Evolutionary conservation across 2,888 invertebrate genomes (phyloP), one percentile per base, ranked within the genome.

Genomic region (Patella pellucida): DNA sequence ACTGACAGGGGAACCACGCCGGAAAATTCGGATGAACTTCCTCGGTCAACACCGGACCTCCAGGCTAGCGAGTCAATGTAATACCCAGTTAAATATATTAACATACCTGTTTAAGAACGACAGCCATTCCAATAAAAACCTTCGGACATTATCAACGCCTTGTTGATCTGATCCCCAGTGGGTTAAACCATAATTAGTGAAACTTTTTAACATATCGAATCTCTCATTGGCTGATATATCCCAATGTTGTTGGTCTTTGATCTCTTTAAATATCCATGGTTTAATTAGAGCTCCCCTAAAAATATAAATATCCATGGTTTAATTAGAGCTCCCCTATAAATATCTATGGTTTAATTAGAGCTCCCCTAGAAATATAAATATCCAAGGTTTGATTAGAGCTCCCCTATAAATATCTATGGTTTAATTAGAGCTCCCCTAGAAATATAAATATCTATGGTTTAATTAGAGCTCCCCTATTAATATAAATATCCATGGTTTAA

Each of bases 261-360:
- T 97, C 93, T 99, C 99, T 72, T 95, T 96, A 89, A 99, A 99
- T 83, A 99, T 94, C 99, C 99, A 99, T 0, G 99, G 99, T 90
- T 99, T 99, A 78, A 99, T 96, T 23, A 99, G 92, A 1, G 98
- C 99, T 74, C 99, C 99, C 76, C 99, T 94, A 81, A 19, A 81
- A 74, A 70, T 69, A 41, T 27, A 27, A 27, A 27, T 27, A 27
- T 27, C 27, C 27, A 27, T 27, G 27, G 27, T 27, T 27, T 27
- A 27, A 27, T 27, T 27, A 27, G 92, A 1, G 98, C 99, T 74
- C 99, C 99, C 76, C 99, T 94, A 81, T 23, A 81, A 74, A 70
- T 69, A 27, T 27, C 27, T 27, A 3, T 27, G 27, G 27, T 27
- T 27, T 27, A 27, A 27, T 27, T 27, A 99, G 92, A 1, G 98